phyloP scores from a whole-genome alignment of 2,888 invertebrate genomes.

The Ichneumoninae sp. region DNA sequence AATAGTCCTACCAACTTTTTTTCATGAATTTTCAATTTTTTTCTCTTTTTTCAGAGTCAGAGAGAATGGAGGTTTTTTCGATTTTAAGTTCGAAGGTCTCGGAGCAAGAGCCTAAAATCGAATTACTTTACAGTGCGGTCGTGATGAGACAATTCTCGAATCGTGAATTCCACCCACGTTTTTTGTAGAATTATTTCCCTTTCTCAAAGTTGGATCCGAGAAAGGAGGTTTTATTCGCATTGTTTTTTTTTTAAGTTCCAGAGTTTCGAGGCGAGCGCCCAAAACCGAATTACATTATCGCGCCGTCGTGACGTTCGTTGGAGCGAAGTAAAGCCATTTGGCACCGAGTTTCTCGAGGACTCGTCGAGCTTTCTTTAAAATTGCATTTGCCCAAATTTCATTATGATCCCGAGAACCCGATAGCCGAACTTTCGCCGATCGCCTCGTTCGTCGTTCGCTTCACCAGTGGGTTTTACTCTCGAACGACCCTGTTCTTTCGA shows the following conservation, averaged over 20 bases:
- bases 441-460: background rate
- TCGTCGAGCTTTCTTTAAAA: conserved; percentile 21
- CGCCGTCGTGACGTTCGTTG: background rate
- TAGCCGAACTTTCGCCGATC: background rate
- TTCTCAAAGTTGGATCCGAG: background rate
- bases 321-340: conserved; percentile 10
- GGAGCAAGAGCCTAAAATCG: no score
- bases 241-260: background rate
- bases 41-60: no score
- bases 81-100: no score
- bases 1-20: background rate
- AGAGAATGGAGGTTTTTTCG: no score
- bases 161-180: no score
- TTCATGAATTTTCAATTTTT: no score
- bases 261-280: background rate
- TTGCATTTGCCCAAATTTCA: conserved; percentile 29
- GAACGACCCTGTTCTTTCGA: background rate
- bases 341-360: conserved; percentile 14
- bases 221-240: background rate
- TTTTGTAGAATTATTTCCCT: no score
- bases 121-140: no score
- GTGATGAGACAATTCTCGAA: no score
- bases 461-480: background rate
- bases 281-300: conserved; percentile 3
- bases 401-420: conserved; percentile 9